Percentiles rank a stretch among this genome's conserved stretches.
These are phyloP conservation scores for Phrynocephalus vlangalii DNA, from an alignment of 2,797 vertebrate species.

Conservation along the genomic window DNA sequence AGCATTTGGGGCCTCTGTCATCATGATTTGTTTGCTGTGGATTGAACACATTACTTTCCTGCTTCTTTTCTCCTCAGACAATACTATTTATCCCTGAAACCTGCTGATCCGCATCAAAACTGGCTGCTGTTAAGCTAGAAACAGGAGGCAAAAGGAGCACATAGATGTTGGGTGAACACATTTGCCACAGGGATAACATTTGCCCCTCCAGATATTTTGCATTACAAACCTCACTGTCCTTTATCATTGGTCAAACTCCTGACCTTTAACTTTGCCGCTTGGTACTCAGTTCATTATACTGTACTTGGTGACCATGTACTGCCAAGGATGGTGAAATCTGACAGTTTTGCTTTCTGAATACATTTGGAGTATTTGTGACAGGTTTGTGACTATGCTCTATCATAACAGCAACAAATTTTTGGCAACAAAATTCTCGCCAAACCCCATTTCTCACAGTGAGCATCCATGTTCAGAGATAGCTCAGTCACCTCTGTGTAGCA, in stretches of 20 bases:
- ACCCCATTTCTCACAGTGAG: background rate
- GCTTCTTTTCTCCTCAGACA: constrained; percentile 15
- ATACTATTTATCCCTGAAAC: constrained; percentile 1
- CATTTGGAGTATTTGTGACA: no score
- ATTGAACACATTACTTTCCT: constrained; percentile 31
- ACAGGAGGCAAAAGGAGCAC: rapidly evolving
- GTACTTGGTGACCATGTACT: no score
- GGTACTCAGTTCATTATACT: no score
- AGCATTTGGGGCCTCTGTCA: background rate
- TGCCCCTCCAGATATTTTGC: background rate
- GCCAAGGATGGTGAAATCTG: no score
- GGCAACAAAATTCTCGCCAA: no score
- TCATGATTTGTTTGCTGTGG: background rate
- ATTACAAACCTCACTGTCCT: background rate
- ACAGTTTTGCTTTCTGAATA: no score
- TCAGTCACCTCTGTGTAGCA: background rate
- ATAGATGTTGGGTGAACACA: background rate
- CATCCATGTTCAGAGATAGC: background rate
- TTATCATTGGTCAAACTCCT: background rate
- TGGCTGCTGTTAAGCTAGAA: background rate
- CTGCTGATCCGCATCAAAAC: background rate
- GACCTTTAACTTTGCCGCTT: no score
- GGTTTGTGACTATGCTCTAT: no score
- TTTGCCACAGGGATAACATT: background rate
- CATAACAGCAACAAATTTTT: no score